phyloP scores from a whole-genome alignment of 1,140 invertebrate species.

The Drosophila prosaltans region DNA sequence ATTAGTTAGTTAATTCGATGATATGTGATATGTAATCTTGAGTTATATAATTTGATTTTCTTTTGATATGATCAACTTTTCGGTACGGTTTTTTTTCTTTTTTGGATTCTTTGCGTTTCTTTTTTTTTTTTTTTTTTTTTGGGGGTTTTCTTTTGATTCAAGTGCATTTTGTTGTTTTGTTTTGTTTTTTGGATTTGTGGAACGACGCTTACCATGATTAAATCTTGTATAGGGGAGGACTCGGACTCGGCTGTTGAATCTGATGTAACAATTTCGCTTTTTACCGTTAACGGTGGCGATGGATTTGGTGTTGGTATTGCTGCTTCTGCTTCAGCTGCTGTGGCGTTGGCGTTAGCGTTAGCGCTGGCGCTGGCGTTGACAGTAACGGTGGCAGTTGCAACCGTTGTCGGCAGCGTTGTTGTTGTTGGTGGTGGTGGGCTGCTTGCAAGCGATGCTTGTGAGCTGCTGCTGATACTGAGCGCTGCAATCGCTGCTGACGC shows the following conservation, averaged over 20 bases:
- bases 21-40: conserved; percentile 28
- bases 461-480: conserved; percentile 82
- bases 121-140: conserved; percentile 37
- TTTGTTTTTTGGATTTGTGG: conserved; percentile 49
- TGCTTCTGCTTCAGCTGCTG: conserved; percentile 34
- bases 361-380: conserved; percentile 16
- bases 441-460: conserved; percentile 70
- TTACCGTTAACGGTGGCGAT: conserved; percentile 58
- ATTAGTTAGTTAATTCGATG: conserved; percentile 38
- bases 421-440: conserved; percentile 9
- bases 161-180: conserved; percentile 55
- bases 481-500: conserved; percentile 81
- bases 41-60: conserved; percentile 23
- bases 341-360: neutral
- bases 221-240: conserved; percentile 78
- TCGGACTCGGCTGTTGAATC: conserved; percentile 70
- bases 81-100: conserved; percentile 3
- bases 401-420: conserved; percentile 35
- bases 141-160: conserved; percentile 23
- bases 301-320: conserved; percentile 33
- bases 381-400: conserved; percentile 41
- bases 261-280: conserved; percentile 71
- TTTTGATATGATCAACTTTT: conserved; percentile 16
- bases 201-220: conserved; percentile 77
- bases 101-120: conserved; percentile 12